These are phyloP conservation scores for Austrolebias charrua DNA, from an alignment of 2,797 vertebrate genomes.

Conservation along the genomic window DNA sequence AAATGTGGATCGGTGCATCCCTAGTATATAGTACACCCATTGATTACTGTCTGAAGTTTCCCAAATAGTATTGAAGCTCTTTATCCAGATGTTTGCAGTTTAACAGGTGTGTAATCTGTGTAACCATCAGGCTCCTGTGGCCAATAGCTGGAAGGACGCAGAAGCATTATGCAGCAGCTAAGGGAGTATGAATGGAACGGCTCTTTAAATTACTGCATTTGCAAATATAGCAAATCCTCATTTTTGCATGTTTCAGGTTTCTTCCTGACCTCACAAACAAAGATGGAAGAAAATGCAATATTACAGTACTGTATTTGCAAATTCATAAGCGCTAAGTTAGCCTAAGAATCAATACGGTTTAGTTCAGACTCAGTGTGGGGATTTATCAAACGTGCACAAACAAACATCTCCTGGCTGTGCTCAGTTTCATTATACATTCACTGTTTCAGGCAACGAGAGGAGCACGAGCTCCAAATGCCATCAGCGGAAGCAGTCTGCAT, in stretches of 20 bases:
- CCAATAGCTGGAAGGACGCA: background rate
- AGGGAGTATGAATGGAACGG: background rate
- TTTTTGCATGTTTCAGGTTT: background rate
- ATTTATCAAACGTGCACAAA: conserved; percentile 11
- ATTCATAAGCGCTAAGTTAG: background rate
- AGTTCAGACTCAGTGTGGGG: background rate
- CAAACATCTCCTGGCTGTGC: conserved; percentile 23
- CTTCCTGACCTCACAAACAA: conserved; percentile 2
- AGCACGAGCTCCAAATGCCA: conserved; percentile 29
- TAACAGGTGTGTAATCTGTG: background rate
- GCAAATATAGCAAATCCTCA: background rate
- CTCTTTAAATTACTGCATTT: background rate
- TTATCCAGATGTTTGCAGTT: background rate
- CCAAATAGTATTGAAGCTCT: background rate
- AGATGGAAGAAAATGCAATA: background rate
- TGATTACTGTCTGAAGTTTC: no score
- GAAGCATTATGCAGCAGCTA: background rate
- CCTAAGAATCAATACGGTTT: background rate
- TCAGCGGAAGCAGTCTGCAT: conserved; percentile 24
- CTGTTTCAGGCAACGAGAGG: conserved; percentile 22
- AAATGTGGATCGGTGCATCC: no score
- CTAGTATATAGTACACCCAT: no score
- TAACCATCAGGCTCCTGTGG: background rate
- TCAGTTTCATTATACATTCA: conserved; percentile 30
- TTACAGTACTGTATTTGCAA: conserved; percentile 1